Conservation (phyloP, 1,140 invertebrate species). For the Bombus sylvicola region DNA sequence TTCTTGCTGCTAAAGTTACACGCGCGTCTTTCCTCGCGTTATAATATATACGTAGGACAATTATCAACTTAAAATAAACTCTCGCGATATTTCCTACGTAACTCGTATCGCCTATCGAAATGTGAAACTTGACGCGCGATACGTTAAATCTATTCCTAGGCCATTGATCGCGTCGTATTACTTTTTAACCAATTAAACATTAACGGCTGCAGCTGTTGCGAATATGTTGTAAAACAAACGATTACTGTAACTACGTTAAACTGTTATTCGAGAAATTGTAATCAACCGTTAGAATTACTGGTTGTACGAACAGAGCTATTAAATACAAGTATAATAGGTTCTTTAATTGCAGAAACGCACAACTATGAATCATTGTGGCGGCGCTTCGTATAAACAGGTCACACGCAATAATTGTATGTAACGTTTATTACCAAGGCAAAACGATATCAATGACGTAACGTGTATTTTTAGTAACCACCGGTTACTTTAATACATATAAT, state of each 20-base stretch:
- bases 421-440: slow-evolving; percentile 19
- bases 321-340: slow-evolving; percentile 7
- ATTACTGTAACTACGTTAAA: too few species aligned
- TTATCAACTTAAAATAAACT: background rate
- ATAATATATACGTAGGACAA: background rate
- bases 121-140: too few species aligned
- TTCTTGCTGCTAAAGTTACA: background rate
- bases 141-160: too few species aligned
- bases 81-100: too few species aligned
- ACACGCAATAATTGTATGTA: background rate
- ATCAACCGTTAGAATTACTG: background rate
- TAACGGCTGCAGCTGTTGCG: too few species aligned
- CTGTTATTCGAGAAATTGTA: background rate
- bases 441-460: background rate
- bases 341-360: background rate
- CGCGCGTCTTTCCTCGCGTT: background rate
- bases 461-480: background rate
- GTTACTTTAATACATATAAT: background rate
- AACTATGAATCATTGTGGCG: slow-evolving; percentile 18
- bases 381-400: background rate
- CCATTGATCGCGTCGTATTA: too few species aligned
- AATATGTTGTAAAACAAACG: background rate
- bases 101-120: background rate
- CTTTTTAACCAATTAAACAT: background rate
- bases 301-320: background rate